Evolutionary conservation across 2,113 vertebrate species (phyloP), one percentile per base, ranked within the genome.

Genomic region (Hydropotes inermis): DNA sequence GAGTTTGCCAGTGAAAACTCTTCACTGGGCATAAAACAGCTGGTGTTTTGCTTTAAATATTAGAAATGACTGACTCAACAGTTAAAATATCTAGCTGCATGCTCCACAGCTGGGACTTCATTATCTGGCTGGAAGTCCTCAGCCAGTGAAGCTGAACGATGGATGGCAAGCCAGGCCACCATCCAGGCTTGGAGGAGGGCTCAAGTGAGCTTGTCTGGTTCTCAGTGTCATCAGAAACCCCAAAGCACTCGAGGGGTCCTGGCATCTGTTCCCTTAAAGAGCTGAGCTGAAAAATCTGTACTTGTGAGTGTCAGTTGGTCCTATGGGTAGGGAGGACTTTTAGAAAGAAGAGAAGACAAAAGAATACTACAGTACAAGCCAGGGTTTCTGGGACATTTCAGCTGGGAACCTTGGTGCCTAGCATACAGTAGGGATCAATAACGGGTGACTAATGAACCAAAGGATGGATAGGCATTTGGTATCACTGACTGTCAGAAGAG

Each of bases 11-110:
- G 52, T 84, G 93, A 87, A 91, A 96, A 97, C 36, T 57, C 61
- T 78, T 89, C 89, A 84, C 27, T 81, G 83, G 30, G 47, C 78
- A 93, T 33, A 82, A 89, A 93, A 70, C 47, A 87, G 84, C 36
- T 61, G 70, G 67, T 76, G 52, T 87, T 92, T 92, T 79, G 33
- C 83, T 94, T 94, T 94, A 67, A 84, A 93, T 93, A 97, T 93
- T 74, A 82, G 60, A 96, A 92, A 50, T 33, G 57, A 96, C 61
- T 36, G 91, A 83, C 81, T 90, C 50, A 76, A 87, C 6, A 57
- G 79, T 89, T 89, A 76, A 96, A 97, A 94, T 78, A 90, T 67
- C 89, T 89, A 92, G 79, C 27, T 55, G 27, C 21, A 70, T 28
- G 28, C 7, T 33, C 28, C 47, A 81, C 52, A 45, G 5, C 4